Conservation (phyloP, 1,140 invertebrate genomes). For the Papilio aristodemus region DNA sequence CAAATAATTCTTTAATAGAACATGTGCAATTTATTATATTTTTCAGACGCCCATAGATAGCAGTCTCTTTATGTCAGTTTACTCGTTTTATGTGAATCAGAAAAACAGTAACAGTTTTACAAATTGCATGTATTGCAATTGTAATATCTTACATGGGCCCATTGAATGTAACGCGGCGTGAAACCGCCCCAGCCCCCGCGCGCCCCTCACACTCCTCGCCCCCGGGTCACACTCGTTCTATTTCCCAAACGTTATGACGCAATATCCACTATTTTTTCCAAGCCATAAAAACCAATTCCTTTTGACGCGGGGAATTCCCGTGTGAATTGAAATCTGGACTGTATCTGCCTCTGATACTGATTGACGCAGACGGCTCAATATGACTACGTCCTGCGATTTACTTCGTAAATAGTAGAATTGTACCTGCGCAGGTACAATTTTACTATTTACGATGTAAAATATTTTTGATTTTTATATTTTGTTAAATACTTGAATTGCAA, state of each 20-base stretch:
- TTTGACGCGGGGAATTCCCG: slow-evolving; percentile 31
- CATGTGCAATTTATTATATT: too few relatives aligned
- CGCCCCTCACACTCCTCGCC: neutral
- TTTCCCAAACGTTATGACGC: slow-evolving; percentile 34
- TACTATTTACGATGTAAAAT: neutral
- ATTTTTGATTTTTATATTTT: too few relatives aligned
- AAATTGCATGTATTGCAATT: slow-evolving; percentile 21
- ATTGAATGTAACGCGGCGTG: slow-evolving; percentile 30
- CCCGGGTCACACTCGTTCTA: slow-evolving; percentile 12
- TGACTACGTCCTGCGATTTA: neutral
- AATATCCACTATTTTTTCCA: slow-evolving; percentile 35
- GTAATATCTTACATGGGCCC: slow-evolving; percentile 19
- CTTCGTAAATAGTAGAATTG: slow-evolving; percentile 1
- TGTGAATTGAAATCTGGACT: slow-evolving; percentile 34
- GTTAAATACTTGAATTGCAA: too few relatives aligned
- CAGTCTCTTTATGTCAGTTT: too few relatives aligned
- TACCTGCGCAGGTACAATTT: neutral
- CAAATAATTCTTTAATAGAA: too few relatives aligned
- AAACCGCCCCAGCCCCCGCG: neutral
- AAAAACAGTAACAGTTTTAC: slow-evolving; percentile 7
- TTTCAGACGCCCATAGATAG: too few relatives aligned
- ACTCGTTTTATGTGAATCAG: too few relatives aligned
- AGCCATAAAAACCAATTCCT: slow-evolving; percentile 34
- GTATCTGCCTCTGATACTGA: slow-evolving; percentile 22
- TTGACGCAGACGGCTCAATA: slow-evolving; percentile 27